Conservation (phyloP, 2,888 invertebrate genomes). For the Azorinus chamasolen region DNA sequence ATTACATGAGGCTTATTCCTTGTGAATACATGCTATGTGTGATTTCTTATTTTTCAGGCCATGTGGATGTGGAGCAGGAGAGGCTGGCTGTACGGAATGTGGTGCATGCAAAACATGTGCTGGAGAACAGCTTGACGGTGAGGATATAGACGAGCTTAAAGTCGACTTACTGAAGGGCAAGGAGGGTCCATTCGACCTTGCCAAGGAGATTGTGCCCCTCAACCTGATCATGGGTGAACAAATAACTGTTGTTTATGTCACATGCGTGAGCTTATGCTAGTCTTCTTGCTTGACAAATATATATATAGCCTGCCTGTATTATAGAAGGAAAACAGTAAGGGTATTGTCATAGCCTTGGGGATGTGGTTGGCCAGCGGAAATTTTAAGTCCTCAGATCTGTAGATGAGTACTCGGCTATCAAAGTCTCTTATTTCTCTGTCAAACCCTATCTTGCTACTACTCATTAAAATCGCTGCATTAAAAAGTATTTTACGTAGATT, state of each 20-base stretch:
- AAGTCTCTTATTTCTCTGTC: too few species aligned
- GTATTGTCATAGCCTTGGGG: too few species aligned
- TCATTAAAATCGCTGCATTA: too few species aligned
- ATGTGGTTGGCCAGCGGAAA: too few species aligned
- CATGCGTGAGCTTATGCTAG: background rate
- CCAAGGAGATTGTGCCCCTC: conserved; percentile 53
- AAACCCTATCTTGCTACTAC: too few species aligned
- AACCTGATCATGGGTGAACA: conserved; percentile 62
- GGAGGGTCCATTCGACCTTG: conserved; percentile 51
- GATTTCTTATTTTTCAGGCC: conserved; percentile 90
- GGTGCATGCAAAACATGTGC: conserved; percentile 96
- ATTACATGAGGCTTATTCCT: too few species aligned
- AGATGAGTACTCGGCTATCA: too few species aligned
- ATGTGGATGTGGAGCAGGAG: conserved; percentile 98
- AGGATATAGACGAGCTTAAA: conserved; percentile 80
- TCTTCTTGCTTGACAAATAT: background rate
- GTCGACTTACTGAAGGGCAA: conserved; percentile 72
- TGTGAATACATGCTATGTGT: too few species aligned
- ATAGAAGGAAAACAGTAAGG: too few species aligned
- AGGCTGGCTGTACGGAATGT: conserved; percentile 96
- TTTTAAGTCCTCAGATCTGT: too few species aligned
- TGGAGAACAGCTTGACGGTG: conserved; percentile 85
- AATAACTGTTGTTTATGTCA: background rate
- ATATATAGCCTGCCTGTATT: too few species aligned
- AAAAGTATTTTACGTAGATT: too few species aligned